phyloP scores from a whole-genome alignment of 2,113 vertebrate species.

The Chaetorhynchus papuensis region DNA sequence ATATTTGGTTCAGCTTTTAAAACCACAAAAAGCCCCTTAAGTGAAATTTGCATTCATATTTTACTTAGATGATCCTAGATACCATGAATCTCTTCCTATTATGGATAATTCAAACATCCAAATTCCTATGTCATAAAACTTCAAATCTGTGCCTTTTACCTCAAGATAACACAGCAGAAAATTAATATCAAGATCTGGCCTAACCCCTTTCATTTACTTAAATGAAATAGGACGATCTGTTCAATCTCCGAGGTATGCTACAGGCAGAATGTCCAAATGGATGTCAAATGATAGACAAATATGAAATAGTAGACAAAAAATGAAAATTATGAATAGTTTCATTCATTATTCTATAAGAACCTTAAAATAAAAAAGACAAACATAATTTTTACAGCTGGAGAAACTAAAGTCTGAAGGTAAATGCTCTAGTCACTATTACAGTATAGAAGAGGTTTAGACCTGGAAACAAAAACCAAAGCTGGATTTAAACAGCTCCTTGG shows the following conservation, averaged over 20 bases:
- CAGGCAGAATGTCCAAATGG: not conserved
- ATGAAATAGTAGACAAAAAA: not conserved
- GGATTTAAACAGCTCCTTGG: not conserved
- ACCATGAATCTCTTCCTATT: not conserved
- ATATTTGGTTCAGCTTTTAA: not conserved
- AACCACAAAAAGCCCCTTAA: not conserved
- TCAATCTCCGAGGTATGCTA: not conserved
- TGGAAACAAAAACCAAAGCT: not conserved
- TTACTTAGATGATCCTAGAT: not conserved
- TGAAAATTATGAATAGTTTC: not conserved
- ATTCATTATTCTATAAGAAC: not conserved
- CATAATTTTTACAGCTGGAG: not conserved
- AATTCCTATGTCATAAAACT: not conserved
- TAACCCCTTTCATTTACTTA: not conserved
- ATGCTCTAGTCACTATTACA: not conserved
- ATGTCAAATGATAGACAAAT: no score
- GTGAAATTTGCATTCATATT: not conserved
- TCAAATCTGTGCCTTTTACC: not conserved
- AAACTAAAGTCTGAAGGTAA: not conserved
- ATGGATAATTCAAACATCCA: not conserved
- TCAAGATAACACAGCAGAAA: not conserved
- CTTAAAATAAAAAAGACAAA: not conserved
- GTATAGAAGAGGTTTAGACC: not conserved
- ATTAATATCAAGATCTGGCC: not conserved
- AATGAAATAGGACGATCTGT: not conserved